Conservation (phyloP, 1,140 invertebrate species). For the Tetramorium parvispinum region DNA sequence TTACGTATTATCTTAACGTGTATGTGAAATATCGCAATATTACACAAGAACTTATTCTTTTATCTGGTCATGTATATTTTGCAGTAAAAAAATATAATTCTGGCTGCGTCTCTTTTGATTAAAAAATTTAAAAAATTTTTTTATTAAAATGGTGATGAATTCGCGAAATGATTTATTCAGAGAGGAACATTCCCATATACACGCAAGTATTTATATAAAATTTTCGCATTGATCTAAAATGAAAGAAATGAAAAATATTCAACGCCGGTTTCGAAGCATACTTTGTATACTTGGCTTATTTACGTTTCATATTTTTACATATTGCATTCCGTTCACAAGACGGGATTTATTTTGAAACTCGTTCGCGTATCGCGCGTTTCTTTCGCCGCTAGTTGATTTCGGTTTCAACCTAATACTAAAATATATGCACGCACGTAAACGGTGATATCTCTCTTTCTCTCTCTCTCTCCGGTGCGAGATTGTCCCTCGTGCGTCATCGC, state of each 20-base stretch:
- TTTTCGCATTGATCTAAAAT: not conserved
- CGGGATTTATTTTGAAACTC: slow-evolving; percentile 18
- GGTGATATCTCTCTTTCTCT: slow-evolving; percentile 4
- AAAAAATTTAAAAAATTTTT: not conserved
- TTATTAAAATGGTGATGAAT: not conserved
- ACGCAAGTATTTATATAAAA: not conserved
- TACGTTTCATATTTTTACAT: slow-evolving; percentile 8
- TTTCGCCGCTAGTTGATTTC: slow-evolving; percentile 25
- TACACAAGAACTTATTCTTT: not conserved
- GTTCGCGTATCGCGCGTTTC: not conserved
- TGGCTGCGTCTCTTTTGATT: not conserved
- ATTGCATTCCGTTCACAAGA: too few relatives aligned
- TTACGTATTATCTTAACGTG: not conserved
- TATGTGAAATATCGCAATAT: not conserved
- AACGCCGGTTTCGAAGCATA: not conserved
- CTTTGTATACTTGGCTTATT: slow-evolving; percentile 4
- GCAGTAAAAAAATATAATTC: not conserved
- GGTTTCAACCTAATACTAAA: not conserved
- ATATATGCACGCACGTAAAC: slow-evolving; percentile 1
- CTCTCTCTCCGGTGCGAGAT: not conserved
- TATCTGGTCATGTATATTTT: not conserved
- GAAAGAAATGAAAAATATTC: not conserved
- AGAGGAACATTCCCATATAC: too few relatives aligned
- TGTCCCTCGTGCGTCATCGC: slow-evolving; percentile 55
- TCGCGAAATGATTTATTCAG: not conserved